phyloP scores from a whole-genome alignment of 2,888 invertebrate genomes.

The Cacoxenus indagator region DNA sequence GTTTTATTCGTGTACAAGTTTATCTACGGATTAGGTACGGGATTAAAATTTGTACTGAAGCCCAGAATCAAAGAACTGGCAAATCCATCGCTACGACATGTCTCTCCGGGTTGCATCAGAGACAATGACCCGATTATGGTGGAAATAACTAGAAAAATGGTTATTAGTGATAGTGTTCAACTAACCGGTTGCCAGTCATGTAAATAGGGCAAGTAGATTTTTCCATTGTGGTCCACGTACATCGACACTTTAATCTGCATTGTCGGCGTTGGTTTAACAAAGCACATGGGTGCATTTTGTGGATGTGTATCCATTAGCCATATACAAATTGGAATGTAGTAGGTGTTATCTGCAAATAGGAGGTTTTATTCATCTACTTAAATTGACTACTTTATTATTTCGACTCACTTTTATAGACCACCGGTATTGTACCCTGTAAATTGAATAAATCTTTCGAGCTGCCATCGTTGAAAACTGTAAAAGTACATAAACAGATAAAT shows the following conservation, averaged over 20 bases:
- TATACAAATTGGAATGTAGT: slow-evolving; percentile 97
- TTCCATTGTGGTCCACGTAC: slow-evolving; percentile 95
- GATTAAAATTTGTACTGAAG: too few species aligned
- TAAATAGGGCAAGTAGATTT: slow-evolving; percentile 95
- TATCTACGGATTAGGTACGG: too few species aligned
- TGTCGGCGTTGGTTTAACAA: slow-evolving; percentile 92
- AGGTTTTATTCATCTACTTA: not conserved
- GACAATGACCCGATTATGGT: not conserved
- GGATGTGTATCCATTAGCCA: slow-evolving; percentile 99
- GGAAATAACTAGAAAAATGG: not conserved
- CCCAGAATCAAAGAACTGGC: too few species aligned
- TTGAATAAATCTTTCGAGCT: slow-evolving; percentile 83
- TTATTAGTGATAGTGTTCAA: slow-evolving; percentile 6
- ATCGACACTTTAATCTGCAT: slow-evolving; percentile 97
- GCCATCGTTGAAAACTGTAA: slow-evolving; percentile 89
- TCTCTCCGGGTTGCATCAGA: too few species aligned
- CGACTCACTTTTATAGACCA: slow-evolving; percentile 84
- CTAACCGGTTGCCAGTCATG: slow-evolving; percentile 90
- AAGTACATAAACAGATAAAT: not conserved
- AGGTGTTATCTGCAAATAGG: slow-evolving; percentile 76
- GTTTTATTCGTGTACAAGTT: too few species aligned
- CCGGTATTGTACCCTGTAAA: slow-evolving; percentile 93
- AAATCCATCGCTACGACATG: too few species aligned
- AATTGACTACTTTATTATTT: not conserved
- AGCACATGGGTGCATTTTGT: slow-evolving; percentile 94